Conservation (phyloP, 1,140 invertebrate genomes). For the Caerostris darwini region DNA sequence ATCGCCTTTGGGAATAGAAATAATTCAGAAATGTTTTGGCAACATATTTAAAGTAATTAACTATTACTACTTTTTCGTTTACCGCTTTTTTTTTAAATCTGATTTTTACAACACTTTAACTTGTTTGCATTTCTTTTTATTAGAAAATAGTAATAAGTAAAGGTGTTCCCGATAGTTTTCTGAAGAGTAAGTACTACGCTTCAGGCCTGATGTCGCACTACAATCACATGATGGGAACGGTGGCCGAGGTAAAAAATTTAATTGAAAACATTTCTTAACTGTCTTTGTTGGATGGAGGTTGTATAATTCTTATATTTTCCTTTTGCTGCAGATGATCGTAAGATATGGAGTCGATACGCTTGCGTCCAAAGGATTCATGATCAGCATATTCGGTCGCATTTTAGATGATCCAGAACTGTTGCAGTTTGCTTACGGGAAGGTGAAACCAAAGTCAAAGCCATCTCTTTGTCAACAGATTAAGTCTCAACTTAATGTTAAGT, state of each 20-base stretch:
- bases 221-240: slow-evolving; percentile 18
- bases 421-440: background rate
- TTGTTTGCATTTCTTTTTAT: background rate
- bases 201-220: background rate
- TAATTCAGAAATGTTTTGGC: background rate
- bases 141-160: background rate
- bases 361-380: background rate
- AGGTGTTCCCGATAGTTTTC: background rate
- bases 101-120: background rate
- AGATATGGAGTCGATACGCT: slow-evolving; percentile 3
- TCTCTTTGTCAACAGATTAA: background rate
- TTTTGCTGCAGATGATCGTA: background rate
- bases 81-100: background rate
- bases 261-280: background rate
- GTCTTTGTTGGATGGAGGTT: background rate
- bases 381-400: slow-evolving; percentile 32
- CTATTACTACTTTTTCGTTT: background rate
- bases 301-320: too few species aligned
- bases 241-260: slow-evolving; percentile 39
- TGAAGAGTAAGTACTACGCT: background rate
- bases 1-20: slow-evolving; percentile 33
- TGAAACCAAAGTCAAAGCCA: background rate
- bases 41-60: slow-evolving; percentile 23
- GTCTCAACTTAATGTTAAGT: background rate
- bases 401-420: background rate